Base-by-base conservation (phyloP, 2,113 vertebrate species). In the Polypterus bichir region DNA sequence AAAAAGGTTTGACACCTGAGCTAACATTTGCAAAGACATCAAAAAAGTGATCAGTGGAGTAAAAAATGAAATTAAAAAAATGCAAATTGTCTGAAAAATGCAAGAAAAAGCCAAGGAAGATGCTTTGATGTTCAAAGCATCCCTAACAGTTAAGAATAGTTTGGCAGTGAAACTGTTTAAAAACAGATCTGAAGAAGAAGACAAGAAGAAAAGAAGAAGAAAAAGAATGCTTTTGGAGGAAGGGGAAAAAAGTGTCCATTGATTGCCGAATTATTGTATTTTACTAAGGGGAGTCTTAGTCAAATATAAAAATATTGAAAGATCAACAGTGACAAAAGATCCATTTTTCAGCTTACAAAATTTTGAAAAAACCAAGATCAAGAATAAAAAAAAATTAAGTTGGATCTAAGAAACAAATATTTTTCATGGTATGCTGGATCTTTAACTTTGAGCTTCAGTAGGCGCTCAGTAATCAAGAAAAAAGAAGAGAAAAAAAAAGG, bases 41-140 rank as follows among this genome's bases (percentile, higher is more conserved):
- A 91, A 97, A 98, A 97, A 94, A 73, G 92, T 88, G 85, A 89
- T 84, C 85, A 71, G 92, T 94, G 93, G 88, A 86, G 70, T 81
- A 86, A 91, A 87, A 87, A 91, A 89, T 92, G 92, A 89, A 89
- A 91, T 91, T 87, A 93, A 93, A 88, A 89, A 94, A 90, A 90
- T 91, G 86, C 82, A 88, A 27, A 75, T 47, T 60, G 52, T 78
- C 88, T 86, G 86, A 94, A 91, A 90, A 92, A 89, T 89, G 81
- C 73, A 91, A 93, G 83, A 72, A 91, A 91, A 89, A 93, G 93
- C 94, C 94, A 97, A 98, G 89, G 84, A 79, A 78, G 85, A 87
- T 92, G 86, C 87, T 93, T 92, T 88, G 88, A 84, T 61, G 59
- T 75, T 86, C 94, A 94, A 97, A 98, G 94, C 90, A 79, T 89